phyloP scores from a whole-genome alignment of 2,888 invertebrate genomes.

The Lasioglossum lativentre region DNA sequence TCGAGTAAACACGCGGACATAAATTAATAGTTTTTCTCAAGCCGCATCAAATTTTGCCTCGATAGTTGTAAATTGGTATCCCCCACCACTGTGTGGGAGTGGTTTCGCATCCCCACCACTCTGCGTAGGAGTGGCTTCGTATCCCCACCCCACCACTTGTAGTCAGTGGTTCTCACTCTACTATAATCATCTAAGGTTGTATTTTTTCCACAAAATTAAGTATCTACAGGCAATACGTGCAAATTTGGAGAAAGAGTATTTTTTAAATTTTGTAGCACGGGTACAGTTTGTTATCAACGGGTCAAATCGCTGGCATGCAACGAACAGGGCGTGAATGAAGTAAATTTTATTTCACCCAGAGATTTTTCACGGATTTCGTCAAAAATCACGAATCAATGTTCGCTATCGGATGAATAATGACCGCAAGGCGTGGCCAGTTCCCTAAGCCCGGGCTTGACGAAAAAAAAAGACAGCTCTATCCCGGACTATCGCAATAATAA shows the following conservation, averaged over 20 bases:
- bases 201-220: not conserved
- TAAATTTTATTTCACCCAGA: not conserved
- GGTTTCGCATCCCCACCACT: not conserved
- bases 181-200: not conserved
- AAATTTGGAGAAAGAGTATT: not conserved
- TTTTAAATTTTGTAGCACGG: not conserved
- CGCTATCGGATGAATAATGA: slow-evolving; percentile 55
- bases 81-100: not conserved
- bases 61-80: not conserved
- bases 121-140: not conserved
- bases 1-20: not conserved
- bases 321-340: not conserved
- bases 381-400: slow-evolving; percentile 25
- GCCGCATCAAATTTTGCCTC: not conserved
- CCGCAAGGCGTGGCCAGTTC: slow-evolving; percentile 41
- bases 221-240: not conserved
- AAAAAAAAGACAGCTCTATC: slow-evolving; percentile 24
- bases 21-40: not conserved
- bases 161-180: not conserved
- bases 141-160: not conserved
- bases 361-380: not conserved
- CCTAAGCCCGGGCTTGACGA: slow-evolving; percentile 37
- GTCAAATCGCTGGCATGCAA: not conserved
- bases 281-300: not conserved
- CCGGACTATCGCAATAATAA: slow-evolving; percentile 54